Conservation (phyloP, 2,113 vertebrate species). For the Laticauda laticaudata region DNA sequence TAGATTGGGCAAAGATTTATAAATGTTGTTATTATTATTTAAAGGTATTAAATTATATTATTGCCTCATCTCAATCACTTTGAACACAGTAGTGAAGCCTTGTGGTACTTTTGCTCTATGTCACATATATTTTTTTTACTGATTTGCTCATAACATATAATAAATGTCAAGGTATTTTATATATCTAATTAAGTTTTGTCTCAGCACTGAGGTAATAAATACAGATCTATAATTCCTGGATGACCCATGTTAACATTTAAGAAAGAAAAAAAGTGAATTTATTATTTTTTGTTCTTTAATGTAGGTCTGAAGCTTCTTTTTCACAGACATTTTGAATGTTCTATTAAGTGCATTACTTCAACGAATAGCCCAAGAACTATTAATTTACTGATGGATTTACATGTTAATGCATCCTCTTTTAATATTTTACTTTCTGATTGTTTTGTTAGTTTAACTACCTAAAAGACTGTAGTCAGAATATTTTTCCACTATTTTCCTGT, state of each 20-base stretch:
- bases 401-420: background rate
- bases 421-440: background rate
- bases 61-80: background rate
- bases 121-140: conserved; percentile 7
- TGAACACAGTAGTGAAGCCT: background rate
- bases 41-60: conserved; percentile 12
- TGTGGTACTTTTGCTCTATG: background rate
- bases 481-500: background rate
- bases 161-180: conserved; percentile 25
- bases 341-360: conserved; percentile 4
- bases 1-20: background rate
- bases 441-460: conserved; percentile 16
- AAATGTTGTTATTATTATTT: background rate
- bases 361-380: background rate
- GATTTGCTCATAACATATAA: background rate
- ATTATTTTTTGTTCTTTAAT: conserved; percentile 15
- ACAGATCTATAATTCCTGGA: conserved; percentile 6
- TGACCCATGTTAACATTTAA: background rate
- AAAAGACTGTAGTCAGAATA: background rate
- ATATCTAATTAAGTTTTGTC: conserved; percentile 28
- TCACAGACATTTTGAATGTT: background rate
- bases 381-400: conserved; percentile 9
- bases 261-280: background rate
- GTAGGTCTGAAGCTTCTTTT: background rate
- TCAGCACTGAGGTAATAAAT: background rate